phyloP scores from a whole-genome alignment of 64 coral and sea anemone genomes.

The Dendronephthya gigantea region DNA sequence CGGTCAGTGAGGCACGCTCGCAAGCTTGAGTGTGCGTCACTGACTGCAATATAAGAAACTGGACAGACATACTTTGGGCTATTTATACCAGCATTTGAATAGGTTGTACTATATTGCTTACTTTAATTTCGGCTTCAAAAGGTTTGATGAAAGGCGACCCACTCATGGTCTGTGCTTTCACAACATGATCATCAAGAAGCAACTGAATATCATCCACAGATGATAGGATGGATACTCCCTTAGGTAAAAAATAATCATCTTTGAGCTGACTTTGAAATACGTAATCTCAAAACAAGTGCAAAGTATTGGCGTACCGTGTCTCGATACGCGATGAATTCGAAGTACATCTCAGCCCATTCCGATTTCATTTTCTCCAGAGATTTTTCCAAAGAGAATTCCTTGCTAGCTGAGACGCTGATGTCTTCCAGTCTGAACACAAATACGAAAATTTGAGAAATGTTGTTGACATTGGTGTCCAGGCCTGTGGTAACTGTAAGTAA shows the following conservation, averaged over 20 bases:
- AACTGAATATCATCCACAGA: constrained; percentile 93
- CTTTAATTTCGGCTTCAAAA: constrained; percentile 96
- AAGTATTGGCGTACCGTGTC: constrained; percentile 57
- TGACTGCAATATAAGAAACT: too few relatives aligned
- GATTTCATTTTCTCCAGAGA: constrained; percentile 94
- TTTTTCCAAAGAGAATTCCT: constrained; percentile 93
- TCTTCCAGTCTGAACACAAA: constrained; percentile 68
- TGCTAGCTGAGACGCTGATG: constrained; percentile 80
- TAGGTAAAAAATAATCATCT: background rate
- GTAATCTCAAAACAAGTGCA: background rate
- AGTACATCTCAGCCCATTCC: constrained; percentile 98
- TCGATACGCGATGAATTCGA: constrained; percentile 86
- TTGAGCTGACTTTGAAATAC: background rate
- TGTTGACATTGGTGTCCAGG: background rate
- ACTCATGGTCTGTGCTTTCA: constrained; percentile 98
- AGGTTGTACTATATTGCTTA: background rate
- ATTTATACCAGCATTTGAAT: background rate
- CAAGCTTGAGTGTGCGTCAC: too few relatives aligned
- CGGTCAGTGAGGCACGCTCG: too few relatives aligned
- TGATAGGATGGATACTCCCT: constrained; percentile 89
- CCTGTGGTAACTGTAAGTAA: background rate
- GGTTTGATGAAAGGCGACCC: constrained; percentile 97
- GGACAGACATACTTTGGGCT: too few relatives aligned
- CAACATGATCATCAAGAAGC: constrained; percentile 94
- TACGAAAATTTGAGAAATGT: background rate